Evolutionary conservation across 2,888 invertebrate genomes (phyloP).

Genomic region (Drosophila borealis): DNA sequence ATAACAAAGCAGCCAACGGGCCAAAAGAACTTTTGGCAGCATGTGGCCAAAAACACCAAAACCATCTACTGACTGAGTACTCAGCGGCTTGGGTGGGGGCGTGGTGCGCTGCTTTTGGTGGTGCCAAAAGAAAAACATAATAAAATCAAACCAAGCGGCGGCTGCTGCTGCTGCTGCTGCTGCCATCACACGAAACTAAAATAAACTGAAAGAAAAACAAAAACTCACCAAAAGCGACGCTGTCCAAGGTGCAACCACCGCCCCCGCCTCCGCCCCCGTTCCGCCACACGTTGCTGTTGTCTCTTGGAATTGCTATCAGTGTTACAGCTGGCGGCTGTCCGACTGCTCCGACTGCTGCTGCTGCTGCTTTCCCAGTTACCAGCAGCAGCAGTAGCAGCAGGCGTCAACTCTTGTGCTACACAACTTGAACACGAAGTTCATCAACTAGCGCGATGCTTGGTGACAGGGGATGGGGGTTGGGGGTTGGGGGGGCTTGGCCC

Average conservation of each 20-base stretch:
- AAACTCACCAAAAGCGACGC: constrained; percentile 70
- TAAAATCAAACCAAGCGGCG: constrained; percentile 77
- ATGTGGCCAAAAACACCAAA: constrained; percentile 68
- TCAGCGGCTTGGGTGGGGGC: constrained; percentile 1
- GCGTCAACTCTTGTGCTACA: constrained; percentile 81
- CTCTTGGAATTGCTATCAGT: constrained; percentile 79
- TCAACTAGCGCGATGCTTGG: constrained; percentile 61
- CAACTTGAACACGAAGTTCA: constrained; percentile 80
- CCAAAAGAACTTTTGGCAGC: constrained; percentile 65
- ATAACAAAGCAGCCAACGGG: constrained; percentile 51
- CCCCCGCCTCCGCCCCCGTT: not conserved
- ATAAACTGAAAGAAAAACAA: constrained; percentile 79
- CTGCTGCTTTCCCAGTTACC: constrained; percentile 3
- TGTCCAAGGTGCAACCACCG: constrained; percentile 24
- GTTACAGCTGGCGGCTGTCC: constrained; percentile 74
- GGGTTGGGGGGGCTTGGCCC: constrained; percentile 34
- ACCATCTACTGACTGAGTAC: constrained; percentile 34
- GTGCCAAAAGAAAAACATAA: constrained; percentile 80
- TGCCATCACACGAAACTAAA: constrained; percentile 76
- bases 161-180: constrained; percentile 23
- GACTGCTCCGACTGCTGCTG: not conserved
- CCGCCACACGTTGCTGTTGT: constrained; percentile 60
- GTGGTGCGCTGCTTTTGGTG: constrained; percentile 37
- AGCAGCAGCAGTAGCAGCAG: constrained; percentile 59
- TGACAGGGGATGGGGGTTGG: not conserved